These are phyloP conservation scores for Steromphala cineraria DNA, from an alignment of 2,888 invertebrate genomes.

Conservation along the genomic window DNA sequence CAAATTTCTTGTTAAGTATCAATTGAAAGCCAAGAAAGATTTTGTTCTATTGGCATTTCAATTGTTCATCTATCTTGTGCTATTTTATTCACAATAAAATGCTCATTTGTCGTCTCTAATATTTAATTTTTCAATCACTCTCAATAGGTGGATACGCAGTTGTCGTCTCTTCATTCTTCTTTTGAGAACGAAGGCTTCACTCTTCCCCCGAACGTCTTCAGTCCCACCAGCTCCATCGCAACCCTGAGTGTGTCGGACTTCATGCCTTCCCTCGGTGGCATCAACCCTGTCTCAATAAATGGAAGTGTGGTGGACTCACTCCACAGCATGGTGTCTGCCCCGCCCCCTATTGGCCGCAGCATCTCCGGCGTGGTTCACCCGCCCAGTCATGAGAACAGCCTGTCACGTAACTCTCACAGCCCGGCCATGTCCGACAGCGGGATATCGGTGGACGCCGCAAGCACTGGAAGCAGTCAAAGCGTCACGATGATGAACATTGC, in stretches of 20 bases:
- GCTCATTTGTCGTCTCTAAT: no score
- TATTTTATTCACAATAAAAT: no score
- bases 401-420: conserved; percentile 72
- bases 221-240: conserved; percentile 58
- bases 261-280: conserved; percentile 41
- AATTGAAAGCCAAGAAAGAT: no score
- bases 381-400: conserved; percentile 44
- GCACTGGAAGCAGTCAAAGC: conserved; percentile 67
- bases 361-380: conserved; percentile 9
- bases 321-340: conserved; percentile 26
- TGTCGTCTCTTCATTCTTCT: conserved; percentile 70
- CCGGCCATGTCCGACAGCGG: conserved; percentile 75
- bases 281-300: conserved; percentile 51
- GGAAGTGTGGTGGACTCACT: conserved; percentile 28
- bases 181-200: conserved; percentile 74
- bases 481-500: conserved; percentile 85
- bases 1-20: no score
- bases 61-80: no score
- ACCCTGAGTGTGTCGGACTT: conserved; percentile 50
- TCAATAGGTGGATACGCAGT: conserved; percentile 27
- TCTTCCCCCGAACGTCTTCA: conserved; percentile 66
- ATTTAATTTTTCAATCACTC: neutral
- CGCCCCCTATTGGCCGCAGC: conserved; percentile 22
- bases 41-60: no score
- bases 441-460: conserved; percentile 72